These are phyloP conservation scores for Ethmia dodecea DNA, from an alignment of 2,888 invertebrate species.

Conservation along the genomic window DNA sequence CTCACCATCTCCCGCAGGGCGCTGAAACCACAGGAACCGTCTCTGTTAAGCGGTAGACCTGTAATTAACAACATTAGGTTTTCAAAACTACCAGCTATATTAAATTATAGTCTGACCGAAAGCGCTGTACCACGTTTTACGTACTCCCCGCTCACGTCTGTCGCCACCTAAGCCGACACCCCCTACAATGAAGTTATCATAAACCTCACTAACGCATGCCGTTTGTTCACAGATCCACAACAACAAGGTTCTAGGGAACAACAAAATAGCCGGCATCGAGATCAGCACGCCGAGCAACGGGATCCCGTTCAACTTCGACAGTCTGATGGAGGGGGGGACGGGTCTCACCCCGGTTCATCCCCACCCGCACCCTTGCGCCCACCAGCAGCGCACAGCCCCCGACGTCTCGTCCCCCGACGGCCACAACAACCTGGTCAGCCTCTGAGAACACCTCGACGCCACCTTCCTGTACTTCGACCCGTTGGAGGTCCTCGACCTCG, in stretches of 20 bases:
- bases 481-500: slow-evolving; percentile 12
- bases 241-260: slow-evolving; percentile 62
- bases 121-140: too few relatives aligned
- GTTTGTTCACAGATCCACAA: slow-evolving; percentile 62
- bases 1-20: too few relatives aligned
- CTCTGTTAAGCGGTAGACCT: too few relatives aligned
- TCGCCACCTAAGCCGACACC: too few relatives aligned
- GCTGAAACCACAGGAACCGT: too few relatives aligned
- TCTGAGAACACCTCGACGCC: slow-evolving; percentile 74
- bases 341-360: slow-evolving; percentile 90
- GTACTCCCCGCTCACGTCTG: too few relatives aligned
- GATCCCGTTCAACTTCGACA: slow-evolving; percentile 93
- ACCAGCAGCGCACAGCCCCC: slow-evolving; percentile 85
- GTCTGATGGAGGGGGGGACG: slow-evolving; percentile 95
- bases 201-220: background rate
- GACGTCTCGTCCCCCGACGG: slow-evolving; percentile 86
- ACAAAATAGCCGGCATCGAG: slow-evolving; percentile 87
- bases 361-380: slow-evolving; percentile 83
- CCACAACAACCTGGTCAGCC: slow-evolving; percentile 88
- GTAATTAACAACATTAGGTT: too few relatives aligned
- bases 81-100: too few relatives aligned
- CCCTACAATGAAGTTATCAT: too few relatives aligned
- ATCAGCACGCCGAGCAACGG: slow-evolving; percentile 93
- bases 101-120: too few relatives aligned
- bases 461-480: slow-evolving; percentile 28